These are phyloP conservation scores for Temnothorax curvispinosus DNA, from an alignment of 1,140 invertebrate species.

Conservation along the genomic window DNA sequence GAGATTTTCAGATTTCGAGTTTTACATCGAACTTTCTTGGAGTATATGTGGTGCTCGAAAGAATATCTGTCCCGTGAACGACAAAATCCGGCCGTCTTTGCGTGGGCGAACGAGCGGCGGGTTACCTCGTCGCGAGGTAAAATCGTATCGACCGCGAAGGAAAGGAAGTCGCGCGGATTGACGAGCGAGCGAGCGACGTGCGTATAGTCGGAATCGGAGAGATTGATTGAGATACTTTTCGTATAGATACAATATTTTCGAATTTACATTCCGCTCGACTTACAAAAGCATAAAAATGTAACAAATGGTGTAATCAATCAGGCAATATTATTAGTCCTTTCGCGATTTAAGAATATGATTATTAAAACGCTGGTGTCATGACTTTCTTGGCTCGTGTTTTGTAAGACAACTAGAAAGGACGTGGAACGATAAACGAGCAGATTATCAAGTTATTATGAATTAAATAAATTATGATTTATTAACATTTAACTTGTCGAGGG, in stretches of 20 bases:
- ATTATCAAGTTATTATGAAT: too few relatives aligned
- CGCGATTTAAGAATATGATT: background rate
- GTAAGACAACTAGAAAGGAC: too few relatives aligned
- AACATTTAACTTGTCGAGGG: too few relatives aligned
- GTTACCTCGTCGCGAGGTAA: constrained; percentile 67
- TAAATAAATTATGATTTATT: too few relatives aligned
- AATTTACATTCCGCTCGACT: background rate
- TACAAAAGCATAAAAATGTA: background rate
- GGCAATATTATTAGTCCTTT: background rate
- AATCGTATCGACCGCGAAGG: constrained; percentile 78
- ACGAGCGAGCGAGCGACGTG: constrained; percentile 33
- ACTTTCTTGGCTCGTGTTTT: too few relatives aligned
- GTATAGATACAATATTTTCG: background rate
- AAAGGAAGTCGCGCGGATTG: constrained; percentile 65
- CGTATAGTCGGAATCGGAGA: background rate
- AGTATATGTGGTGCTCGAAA: background rate
- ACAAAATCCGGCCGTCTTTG: constrained; percentile 60
- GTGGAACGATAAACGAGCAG: too few relatives aligned
- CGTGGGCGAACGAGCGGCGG: constrained; percentile 21
- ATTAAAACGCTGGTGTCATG: too few relatives aligned
- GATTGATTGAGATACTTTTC: background rate
- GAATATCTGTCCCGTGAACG: background rate
- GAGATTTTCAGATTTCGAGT: background rate
- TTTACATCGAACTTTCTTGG: background rate
- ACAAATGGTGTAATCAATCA: background rate